Percentiles rank a stretch among this genome's conserved stretches.
Conservation (phyloP, 2,113 vertebrate species). For the Neoarius graeffei region DNA sequence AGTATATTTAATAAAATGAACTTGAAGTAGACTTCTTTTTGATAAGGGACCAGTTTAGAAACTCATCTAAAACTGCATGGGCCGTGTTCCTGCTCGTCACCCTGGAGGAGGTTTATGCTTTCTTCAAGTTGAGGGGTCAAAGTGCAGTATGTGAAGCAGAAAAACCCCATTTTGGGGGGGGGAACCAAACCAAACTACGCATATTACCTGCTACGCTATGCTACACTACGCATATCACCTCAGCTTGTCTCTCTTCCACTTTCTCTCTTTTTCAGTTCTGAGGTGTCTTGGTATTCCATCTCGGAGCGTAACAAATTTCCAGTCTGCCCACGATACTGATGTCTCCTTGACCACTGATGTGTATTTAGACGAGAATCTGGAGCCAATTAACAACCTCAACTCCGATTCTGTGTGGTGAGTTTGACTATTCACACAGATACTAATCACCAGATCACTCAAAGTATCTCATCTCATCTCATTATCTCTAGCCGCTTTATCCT, state of each 20-base stretch:
- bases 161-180: too few relatives aligned
- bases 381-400: slow-evolving; percentile 81
- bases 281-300: slow-evolving; percentile 86
- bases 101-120: too few relatives aligned
- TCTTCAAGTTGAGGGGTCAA: too few relatives aligned
- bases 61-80: too few relatives aligned
- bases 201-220: too few relatives aligned
- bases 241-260: neutral
- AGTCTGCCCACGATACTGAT: slow-evolving; percentile 91
- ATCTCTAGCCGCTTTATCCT: too few relatives aligned
- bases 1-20: too few relatives aligned
- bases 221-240: neutral
- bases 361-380: slow-evolving; percentile 85
- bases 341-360: slow-evolving; percentile 89
- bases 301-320: slow-evolving; percentile 91
- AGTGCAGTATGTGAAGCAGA: neutral
- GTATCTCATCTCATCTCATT: too few relatives aligned
- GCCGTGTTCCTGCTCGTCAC: too few relatives aligned
- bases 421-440: neutral
- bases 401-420: slow-evolving; percentile 88
- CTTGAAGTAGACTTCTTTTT: too few relatives aligned
- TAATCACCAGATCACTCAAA: neutral
- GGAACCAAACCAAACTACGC: too few relatives aligned
- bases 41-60: too few relatives aligned
- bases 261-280: slow-evolving; percentile 73